phyloP scores from a whole-genome alignment of 2,888 invertebrate genomes.

The Spatulosminthurus flaviceps region DNA sequence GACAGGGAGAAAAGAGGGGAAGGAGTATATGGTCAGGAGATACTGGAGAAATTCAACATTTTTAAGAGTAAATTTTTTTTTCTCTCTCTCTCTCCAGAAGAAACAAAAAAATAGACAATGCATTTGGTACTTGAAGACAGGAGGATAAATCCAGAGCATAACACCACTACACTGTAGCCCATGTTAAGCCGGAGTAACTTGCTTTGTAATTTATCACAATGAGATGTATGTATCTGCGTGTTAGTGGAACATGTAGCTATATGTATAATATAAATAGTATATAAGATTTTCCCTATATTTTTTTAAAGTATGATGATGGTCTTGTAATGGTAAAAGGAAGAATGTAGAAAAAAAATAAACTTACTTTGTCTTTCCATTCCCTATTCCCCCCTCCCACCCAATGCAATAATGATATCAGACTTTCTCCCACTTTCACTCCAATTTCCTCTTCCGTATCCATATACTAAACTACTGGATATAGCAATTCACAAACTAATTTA shows the following conservation, averaged over 20 bases:
- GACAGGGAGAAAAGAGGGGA: not conserved
- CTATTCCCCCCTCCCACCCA: not conserved
- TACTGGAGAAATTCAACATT: not conserved
- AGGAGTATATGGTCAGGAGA: not conserved
- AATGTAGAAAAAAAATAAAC: not conserved
- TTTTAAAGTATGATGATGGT: too few species aligned
- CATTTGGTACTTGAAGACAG: not conserved
- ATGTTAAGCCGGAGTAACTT: not conserved
- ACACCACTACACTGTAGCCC: not conserved
- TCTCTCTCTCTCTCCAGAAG: too few species aligned
- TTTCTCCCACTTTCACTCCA: not conserved
- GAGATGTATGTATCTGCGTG: not conserved
- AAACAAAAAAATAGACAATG: not conserved
- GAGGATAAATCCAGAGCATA: not conserved
- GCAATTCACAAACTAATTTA: too few species aligned
- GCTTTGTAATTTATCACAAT: constrained; percentile 44
- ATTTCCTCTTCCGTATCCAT: not conserved
- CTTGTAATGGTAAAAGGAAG: too few species aligned
- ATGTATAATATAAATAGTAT: too few species aligned
- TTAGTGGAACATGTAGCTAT: too few species aligned
- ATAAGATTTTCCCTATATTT: too few species aligned
- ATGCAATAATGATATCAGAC: not conserved
- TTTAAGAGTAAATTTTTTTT: not conserved
- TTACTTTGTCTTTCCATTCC: too few species aligned
- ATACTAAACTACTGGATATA: not conserved